Percentiles rank a stretch among this genome's conserved stretches.
These are phyloP conservation scores for Centrocercus urophasianus DNA, from an alignment of 2,113 vertebrate species.

Conservation along the genomic window DNA sequence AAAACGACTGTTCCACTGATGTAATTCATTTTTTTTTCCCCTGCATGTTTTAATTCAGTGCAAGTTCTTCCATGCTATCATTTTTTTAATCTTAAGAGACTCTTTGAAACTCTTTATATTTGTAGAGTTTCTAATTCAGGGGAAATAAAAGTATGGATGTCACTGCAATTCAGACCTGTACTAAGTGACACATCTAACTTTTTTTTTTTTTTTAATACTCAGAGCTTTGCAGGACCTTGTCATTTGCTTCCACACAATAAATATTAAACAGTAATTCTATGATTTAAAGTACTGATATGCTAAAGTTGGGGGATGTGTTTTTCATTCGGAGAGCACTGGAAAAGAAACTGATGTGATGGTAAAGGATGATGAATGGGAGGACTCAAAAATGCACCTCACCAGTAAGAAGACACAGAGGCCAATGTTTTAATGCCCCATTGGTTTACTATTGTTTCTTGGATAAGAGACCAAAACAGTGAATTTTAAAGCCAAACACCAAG, in stretches of 20 bases:
- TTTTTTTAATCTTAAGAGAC: slow-evolving; percentile 2
- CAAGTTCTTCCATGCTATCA: neutral
- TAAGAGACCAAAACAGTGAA: neutral
- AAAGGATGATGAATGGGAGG: neutral
- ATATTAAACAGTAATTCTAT: neutral
- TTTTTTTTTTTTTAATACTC: neutral
- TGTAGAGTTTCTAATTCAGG: neutral
- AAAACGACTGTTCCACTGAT: neutral
- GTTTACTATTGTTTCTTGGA: neutral
- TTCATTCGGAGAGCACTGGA: neutral
- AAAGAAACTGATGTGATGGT: neutral
- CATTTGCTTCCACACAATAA: neutral
- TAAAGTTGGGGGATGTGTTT: neutral
- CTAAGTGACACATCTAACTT: neutral
- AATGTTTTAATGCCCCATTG: fast-evolving
- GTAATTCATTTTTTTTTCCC: neutral
- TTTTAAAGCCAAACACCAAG: neutral
- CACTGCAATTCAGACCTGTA: neutral
- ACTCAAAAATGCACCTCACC: neutral
- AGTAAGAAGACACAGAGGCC: neutral
- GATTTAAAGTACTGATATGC: neutral
- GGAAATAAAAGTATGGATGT: fast-evolving
- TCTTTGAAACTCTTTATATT: neutral
- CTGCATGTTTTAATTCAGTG: neutral
- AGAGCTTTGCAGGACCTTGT: neutral